Conservation (phyloP, 2,797 vertebrate genomes). For the Serranus cabrilla region DNA sequence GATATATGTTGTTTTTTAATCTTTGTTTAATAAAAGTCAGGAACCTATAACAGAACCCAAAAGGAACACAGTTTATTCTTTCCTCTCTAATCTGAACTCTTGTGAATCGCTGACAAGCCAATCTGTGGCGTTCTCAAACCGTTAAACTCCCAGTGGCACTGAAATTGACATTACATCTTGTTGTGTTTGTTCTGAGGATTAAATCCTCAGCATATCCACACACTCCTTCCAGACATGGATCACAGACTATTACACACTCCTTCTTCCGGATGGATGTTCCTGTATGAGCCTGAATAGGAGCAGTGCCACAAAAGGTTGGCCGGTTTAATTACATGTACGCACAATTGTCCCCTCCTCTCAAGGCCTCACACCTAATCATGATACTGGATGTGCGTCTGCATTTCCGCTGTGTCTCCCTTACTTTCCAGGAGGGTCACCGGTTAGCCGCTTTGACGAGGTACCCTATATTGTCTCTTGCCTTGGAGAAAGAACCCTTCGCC, state of each 20-base stretch:
- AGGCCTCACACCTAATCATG: slow-evolving; percentile 73
- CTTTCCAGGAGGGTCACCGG: slow-evolving; percentile 78
- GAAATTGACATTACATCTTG: slow-evolving; percentile 68
- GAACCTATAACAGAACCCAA: slow-evolving; percentile 12
- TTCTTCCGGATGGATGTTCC: slow-evolving; percentile 76
- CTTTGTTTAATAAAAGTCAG: slow-evolving; percentile 15
- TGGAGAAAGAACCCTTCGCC: slow-evolving; percentile 82
- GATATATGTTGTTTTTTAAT: slow-evolving; percentile 12
- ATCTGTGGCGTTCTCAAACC: slow-evolving; percentile 43
- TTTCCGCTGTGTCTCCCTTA: slow-evolving; percentile 78
- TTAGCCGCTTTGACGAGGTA: slow-evolving; percentile 86
- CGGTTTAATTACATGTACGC: slow-evolving; percentile 77
- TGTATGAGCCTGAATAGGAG: slow-evolving; percentile 52
- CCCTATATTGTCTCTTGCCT: slow-evolving; percentile 81
- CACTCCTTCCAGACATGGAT: slow-evolving; percentile 71
- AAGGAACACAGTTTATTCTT: slow-evolving; percentile 15
- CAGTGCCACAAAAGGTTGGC: slow-evolving; percentile 80
- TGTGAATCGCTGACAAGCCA: slow-evolving; percentile 59
- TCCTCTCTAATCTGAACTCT: slow-evolving; percentile 15
- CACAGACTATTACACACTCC: slow-evolving; percentile 76
- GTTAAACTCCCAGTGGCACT: slow-evolving; percentile 49
- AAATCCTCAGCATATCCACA: slow-evolving; percentile 57
- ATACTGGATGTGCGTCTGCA: slow-evolving; percentile 74
- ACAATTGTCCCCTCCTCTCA: slow-evolving; percentile 80
- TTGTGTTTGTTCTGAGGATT: slow-evolving; percentile 77